Conservation (phyloP, 2,888 invertebrate species). For the Eupithecia inturbata region DNA sequence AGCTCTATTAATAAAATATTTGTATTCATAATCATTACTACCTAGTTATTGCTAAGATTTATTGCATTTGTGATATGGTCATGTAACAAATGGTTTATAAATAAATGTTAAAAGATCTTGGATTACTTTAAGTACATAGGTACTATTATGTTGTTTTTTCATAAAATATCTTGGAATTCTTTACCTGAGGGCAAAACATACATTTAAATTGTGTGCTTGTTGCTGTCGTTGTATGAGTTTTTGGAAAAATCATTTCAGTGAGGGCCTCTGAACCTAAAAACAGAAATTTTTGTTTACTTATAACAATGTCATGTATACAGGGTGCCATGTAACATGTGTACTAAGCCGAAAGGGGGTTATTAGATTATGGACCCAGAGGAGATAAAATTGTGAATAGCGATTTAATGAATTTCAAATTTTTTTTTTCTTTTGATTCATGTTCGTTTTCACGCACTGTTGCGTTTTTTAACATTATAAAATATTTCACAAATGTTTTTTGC, state of each 20-base stretch:
- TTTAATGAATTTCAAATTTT: too few species aligned
- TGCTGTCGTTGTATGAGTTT: slow-evolving; percentile 24
- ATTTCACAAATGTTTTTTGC: too few species aligned
- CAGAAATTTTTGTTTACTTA: background rate
- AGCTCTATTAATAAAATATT: slow-evolving; percentile 6
- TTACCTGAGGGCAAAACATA: slow-evolving; percentile 39
- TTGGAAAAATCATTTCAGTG: slow-evolving; percentile 24
- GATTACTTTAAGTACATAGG: background rate
- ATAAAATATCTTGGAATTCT: background rate
- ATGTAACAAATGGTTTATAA: background rate
- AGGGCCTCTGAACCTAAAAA: slow-evolving; percentile 32
- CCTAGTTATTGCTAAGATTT: background rate
- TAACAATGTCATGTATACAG: background rate
- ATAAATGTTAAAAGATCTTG: background rate
- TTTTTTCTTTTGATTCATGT: too few species aligned
- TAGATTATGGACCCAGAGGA: too few species aligned
- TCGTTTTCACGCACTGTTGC: too few species aligned
- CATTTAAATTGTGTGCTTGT: slow-evolving; percentile 28
- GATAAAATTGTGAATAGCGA: too few species aligned
- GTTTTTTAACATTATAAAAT: too few species aligned
- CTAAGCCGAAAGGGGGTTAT: too few species aligned
- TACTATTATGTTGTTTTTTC: background rate
- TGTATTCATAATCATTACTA: background rate
- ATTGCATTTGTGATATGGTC: background rate
- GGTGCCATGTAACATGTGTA: too few species aligned